phyloP scores from a whole-genome alignment of 2,888 invertebrate species.

The Octonoba sinensis region DNA sequence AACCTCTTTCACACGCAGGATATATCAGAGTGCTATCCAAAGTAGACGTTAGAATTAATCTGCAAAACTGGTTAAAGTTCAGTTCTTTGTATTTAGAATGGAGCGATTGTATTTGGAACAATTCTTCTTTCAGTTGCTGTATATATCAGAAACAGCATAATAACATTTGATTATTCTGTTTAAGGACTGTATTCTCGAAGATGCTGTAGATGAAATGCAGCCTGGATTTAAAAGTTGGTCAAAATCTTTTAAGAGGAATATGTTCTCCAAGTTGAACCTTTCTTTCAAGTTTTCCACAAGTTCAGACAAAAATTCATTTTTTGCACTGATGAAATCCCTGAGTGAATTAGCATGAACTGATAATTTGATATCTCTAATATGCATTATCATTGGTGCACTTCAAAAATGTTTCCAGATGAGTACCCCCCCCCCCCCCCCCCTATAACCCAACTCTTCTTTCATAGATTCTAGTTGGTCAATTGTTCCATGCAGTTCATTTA shows the following conservation, averaged over 20 bases:
- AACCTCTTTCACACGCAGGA: conserved; percentile 14
- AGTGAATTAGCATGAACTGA: conserved; percentile 1
- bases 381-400: too few species aligned
- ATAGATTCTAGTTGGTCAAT: not conserved
- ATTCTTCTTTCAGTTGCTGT: conserved; percentile 2
- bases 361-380: too few species aligned
- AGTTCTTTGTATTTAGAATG: not conserved
- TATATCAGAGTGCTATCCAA: not conserved
- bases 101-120: not conserved
- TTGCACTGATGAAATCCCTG: not conserved
- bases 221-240: conserved; percentile 1
- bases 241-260: not conserved
- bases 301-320: not conserved
- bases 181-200: not conserved
- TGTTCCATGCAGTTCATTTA: not conserved
- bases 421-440: too few species aligned
- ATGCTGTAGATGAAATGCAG: not conserved
- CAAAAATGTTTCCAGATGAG: not conserved
- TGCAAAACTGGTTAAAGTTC: conserved; percentile 6
- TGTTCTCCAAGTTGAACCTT: not conserved
- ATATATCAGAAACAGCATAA: not conserved
- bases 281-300: conserved; percentile 2
- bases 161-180: not conserved
- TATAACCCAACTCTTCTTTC: not conserved
- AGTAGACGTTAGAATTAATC: not conserved